These are phyloP conservation scores for Thysanoteuthis rhombus DNA, from an alignment of 2,888 invertebrate species.

Conservation along the genomic window DNA sequence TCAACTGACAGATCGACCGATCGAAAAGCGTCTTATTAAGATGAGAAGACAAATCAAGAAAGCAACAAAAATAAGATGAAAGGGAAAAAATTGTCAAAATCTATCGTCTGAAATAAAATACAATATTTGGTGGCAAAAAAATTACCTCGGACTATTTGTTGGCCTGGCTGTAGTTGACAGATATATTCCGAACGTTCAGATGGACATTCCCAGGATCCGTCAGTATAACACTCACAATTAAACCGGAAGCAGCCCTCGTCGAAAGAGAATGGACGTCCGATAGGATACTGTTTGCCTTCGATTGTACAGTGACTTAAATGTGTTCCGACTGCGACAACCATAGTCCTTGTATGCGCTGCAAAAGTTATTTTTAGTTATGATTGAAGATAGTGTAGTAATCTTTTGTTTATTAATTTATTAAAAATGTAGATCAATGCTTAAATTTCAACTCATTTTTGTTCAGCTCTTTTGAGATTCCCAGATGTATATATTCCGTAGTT, in stretches of 20 bases:
- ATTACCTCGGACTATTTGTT: not conserved
- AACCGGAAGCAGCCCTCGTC: not conserved
- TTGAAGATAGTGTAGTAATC: not conserved
- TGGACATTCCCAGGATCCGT: conserved; percentile 52
- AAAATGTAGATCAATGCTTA: no score
- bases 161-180: conserved; percentile 31
- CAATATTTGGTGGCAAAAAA: not conserved
- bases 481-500: no score
- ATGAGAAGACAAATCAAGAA: no score
- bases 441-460: no score
- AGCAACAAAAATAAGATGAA: no score
- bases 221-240: conserved; percentile 51
- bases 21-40: no score
- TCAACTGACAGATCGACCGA: no score
- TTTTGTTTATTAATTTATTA: no score
- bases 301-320: not conserved
- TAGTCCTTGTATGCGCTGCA: not conserved
- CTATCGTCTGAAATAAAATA: no score
- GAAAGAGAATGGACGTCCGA: not conserved
- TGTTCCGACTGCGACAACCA: not conserved
- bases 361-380: not conserved
- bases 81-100: no score
- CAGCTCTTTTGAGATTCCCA: no score
- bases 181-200: conserved; percentile 44
- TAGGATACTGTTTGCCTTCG: not conserved